Evolutionary conservation across 2,888 invertebrate genomes (phyloP).

Genomic region (Euzetes globulus): DNA sequence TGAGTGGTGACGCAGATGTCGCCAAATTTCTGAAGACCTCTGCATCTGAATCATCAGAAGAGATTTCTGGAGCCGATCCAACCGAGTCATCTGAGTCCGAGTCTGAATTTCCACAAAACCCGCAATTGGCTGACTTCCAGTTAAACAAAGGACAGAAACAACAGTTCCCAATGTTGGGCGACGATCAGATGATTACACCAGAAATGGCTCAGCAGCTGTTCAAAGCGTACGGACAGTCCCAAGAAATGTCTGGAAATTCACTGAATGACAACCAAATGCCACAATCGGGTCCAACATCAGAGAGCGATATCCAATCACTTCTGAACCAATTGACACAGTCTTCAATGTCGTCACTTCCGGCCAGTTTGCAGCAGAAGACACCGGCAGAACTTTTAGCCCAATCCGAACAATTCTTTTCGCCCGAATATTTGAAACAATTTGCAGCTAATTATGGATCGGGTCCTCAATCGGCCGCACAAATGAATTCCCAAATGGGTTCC

Average conservation of each 20-base stretch:
- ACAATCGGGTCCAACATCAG: not conserved
- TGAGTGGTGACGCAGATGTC: conserved; percentile 6
- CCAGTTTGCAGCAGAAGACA: not conserved
- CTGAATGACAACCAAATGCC: not conserved
- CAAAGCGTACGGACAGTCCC: not conserved
- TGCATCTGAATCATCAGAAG: not conserved
- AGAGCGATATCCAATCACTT: not conserved
- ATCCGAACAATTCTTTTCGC: not conserved
- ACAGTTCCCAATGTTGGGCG: not conserved
- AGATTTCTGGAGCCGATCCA: not conserved
- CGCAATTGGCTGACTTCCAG: not conserved
- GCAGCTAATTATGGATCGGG: not conserved
- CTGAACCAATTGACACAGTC: not conserved
- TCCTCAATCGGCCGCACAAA: not conserved
- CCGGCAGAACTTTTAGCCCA: not conserved
- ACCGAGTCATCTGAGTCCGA: not conserved
- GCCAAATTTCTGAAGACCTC: conserved; percentile 3
- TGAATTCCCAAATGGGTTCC: not conserved
- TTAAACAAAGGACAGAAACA: conserved; percentile 1
- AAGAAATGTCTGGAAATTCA: not conserved
- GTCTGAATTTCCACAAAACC: not conserved
- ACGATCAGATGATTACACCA: conserved; percentile 25
- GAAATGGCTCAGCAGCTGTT: conserved; percentile 28
- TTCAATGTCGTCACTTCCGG: not conserved
- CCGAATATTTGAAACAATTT: not conserved